Percentiles rank a stretch among this genome's conserved stretches.
These are phyloP conservation scores for Ictalurus furcatus DNA, from an alignment of 2,113 vertebrate genomes.

Conservation along the genomic window DNA sequence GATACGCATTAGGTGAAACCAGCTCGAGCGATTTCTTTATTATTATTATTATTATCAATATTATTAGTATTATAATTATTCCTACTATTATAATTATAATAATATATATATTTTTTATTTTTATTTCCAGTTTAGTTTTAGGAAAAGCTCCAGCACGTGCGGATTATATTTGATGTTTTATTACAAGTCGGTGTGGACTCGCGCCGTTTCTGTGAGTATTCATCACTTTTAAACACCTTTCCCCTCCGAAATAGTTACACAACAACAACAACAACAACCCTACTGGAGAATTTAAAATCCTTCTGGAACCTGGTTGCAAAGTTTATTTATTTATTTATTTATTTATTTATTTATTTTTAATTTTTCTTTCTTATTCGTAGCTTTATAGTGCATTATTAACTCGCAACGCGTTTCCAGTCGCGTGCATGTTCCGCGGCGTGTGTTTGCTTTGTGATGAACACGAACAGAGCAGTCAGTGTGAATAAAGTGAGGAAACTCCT, in stretches of 20 bases:
- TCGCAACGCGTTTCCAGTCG: neutral
- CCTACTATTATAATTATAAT: too few species aligned
- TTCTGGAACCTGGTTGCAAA: too few species aligned
- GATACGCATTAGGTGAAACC: conserved; percentile 34
- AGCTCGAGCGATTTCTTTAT: neutral
- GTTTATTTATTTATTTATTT: too few species aligned
- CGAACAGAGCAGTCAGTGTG: neutral
- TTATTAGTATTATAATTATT: too few species aligned
- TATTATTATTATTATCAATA: too few species aligned
- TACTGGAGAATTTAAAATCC: too few species aligned
- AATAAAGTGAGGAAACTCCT: neutral
- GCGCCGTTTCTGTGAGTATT: neutral
- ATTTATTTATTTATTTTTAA: too few species aligned
- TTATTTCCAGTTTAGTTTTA: neutral
- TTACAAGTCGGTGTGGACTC: neutral
- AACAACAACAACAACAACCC: too few species aligned
- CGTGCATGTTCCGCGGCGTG: neutral
- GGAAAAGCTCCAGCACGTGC: neutral
- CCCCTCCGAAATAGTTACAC: neutral
- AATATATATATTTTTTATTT: neutral
- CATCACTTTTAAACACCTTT: neutral
- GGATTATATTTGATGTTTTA: neutral
- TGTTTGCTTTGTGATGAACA: neutral
- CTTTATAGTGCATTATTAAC: too few species aligned
- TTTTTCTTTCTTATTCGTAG: too few species aligned